Evolutionary conservation across 1,140 invertebrate species (phyloP).

Genomic region (Brachionus rubens): DNA sequence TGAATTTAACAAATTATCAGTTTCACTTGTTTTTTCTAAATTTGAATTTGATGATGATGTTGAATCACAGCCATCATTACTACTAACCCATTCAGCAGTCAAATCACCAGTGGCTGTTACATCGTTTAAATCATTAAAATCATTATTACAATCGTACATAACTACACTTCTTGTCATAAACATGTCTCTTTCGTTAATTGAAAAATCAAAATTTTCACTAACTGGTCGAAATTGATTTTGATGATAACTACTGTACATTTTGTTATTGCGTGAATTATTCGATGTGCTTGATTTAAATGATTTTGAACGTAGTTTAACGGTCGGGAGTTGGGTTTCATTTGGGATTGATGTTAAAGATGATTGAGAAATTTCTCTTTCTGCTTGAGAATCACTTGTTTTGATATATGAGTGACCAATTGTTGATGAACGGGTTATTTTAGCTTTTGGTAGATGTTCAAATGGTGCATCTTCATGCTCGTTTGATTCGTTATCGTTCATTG

Average conservation of each 20-base stretch:
- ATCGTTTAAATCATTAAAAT: conserved; percentile 1
- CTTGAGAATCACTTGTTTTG: not conserved
- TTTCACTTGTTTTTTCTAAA: conserved; percentile 19
- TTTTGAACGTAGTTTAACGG: conserved; percentile 15
- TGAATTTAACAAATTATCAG: not conserved
- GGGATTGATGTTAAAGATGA: not conserved
- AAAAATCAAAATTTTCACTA: conserved; percentile 36
- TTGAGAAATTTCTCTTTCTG: not conserved
- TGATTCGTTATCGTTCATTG: not conserved
- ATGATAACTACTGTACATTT: conserved; percentile 32
- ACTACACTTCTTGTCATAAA: conserved; percentile 38
- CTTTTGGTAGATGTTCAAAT: not conserved
- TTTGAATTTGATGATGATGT: conserved; percentile 31
- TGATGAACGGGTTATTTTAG: conserved; percentile 3
- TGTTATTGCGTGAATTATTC: not conserved
- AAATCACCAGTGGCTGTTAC: not conserved
- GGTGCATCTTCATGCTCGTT: not conserved
- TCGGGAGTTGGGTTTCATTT: not conserved
- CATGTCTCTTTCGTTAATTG: conserved; percentile 5
- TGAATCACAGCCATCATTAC: conserved; percentile 31
- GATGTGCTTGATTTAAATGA: not conserved
- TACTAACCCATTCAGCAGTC: conserved; percentile 5
- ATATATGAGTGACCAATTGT: conserved; percentile 1
- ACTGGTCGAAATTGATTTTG: conserved; percentile 28
- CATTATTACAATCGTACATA: conserved; percentile 10